A percentile compares a stretch with the other conserved stretches of the same genome.
These are phyloP conservation scores for Selene dorsalis DNA, from an alignment of 2,797 vertebrate genomes.

Conservation along the genomic window DNA sequence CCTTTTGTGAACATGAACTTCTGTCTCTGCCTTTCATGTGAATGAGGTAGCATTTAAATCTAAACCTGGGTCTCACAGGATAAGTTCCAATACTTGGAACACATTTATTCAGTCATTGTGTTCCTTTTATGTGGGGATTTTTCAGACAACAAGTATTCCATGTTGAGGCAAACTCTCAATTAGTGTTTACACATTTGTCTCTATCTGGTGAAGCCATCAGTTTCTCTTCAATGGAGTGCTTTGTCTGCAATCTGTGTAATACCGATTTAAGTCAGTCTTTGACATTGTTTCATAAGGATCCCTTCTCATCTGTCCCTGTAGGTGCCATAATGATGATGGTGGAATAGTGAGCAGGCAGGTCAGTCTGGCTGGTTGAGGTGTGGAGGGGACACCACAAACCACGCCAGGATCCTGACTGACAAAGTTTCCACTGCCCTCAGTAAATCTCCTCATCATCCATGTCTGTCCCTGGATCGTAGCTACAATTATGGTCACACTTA, in stretches of 20 bases:
- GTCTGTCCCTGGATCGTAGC: constrained; percentile 54
- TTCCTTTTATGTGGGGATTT: constrained; percentile 7
- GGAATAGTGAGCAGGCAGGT: constrained; percentile 63
- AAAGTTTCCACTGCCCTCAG: constrained; percentile 44
- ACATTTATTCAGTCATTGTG: neutral
- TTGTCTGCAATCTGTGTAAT: neutral
- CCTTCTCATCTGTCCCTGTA: constrained; percentile 44
- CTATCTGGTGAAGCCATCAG: neutral
- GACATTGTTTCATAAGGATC: constrained; percentile 13
- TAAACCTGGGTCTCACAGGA: constrained; percentile 14
- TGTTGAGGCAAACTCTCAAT: neutral
- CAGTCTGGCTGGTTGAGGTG: constrained; percentile 79
- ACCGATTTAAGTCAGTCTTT: constrained; percentile 17
- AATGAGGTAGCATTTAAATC: constrained; percentile 23
- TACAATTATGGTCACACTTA: constrained; percentile 90
- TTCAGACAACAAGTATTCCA: neutral
- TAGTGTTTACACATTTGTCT: neutral
- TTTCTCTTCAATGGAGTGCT: neutral
- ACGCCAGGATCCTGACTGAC: constrained; percentile 74
- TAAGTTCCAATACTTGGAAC: constrained; percentile 8
- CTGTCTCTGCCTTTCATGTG: constrained; percentile 47
- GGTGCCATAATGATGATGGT: constrained; percentile 64
- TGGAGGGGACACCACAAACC: constrained; percentile 77
- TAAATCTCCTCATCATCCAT: constrained; percentile 59
- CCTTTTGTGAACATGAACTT: constrained; percentile 67